These are phyloP conservation scores for Chaetorhynchus papuensis DNA, from an alignment of 2,113 vertebrate genomes.

Conservation along the genomic window DNA sequence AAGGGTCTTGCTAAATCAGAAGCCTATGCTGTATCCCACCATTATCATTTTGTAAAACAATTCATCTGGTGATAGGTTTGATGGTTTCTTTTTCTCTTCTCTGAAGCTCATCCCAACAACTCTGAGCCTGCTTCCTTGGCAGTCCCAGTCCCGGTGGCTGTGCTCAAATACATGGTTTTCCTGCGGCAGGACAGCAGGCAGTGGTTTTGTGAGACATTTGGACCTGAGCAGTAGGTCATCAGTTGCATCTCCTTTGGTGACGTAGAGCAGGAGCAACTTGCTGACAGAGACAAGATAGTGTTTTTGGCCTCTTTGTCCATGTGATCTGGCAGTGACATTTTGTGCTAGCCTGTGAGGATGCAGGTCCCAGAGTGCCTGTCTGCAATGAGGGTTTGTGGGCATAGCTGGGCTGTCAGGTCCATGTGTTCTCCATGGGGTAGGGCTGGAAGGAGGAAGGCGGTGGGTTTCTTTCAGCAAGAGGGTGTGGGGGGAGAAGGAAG, in stretches of 20 bases:
- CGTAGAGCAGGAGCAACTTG: not conserved
- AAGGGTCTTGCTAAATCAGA: not conserved
- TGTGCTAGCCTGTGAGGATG: not conserved
- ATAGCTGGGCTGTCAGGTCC: accelerated
- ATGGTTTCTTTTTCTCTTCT: not conserved
- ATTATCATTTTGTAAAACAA: not conserved
- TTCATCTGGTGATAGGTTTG: not conserved
- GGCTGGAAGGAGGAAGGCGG: not conserved
- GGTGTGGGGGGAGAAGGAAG: not conserved
- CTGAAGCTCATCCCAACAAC: not conserved
- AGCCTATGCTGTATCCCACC: not conserved
- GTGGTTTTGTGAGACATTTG: not conserved
- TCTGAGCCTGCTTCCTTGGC: not conserved
- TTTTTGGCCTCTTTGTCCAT: not conserved
- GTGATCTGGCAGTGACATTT: not conserved
- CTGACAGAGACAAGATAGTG: not conserved
- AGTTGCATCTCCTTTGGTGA: not conserved
- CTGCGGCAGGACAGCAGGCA: not conserved
- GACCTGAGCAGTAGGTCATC: not conserved
- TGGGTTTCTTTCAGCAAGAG: accelerated
- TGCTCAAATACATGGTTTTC: not conserved
- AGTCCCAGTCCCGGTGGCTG: not conserved
- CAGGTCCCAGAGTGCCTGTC: not conserved
- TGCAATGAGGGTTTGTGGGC: accelerated
- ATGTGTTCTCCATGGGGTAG: accelerated